Evolutionary conservation across 2,113 vertebrate species (phyloP).

Genomic region (Tetrao urogallus): DNA sequence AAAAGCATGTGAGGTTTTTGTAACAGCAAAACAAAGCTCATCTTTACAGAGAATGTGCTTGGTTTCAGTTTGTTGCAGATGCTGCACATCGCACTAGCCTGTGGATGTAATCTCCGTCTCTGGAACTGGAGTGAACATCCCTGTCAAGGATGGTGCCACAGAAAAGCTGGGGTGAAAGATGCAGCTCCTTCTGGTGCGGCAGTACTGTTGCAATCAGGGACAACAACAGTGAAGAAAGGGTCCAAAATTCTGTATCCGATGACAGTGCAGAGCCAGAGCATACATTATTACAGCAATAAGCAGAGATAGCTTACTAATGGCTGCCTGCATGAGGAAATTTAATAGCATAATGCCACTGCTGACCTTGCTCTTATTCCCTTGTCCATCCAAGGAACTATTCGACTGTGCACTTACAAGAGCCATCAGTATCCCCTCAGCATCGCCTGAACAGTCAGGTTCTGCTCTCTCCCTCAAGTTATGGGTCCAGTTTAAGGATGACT

Average conservation of each 20-base stretch:
- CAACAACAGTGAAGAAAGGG: neutral
- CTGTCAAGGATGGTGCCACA: neutral
- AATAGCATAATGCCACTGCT: neutral
- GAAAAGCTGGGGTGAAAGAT: neutral
- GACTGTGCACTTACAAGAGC: fast-evolving
- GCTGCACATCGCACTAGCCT: neutral
- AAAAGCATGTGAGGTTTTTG: fast-evolving
- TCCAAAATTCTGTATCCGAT: fast-evolving
- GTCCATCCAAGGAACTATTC: neutral
- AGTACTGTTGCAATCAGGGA: neutral
- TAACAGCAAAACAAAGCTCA: neutral
- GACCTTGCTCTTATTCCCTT: neutral
- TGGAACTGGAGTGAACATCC: neutral
- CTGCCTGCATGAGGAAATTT: neutral
- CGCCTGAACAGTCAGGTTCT: neutral
- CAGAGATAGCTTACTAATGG: neutral
- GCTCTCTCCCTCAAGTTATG: neutral
- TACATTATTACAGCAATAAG: neutral
- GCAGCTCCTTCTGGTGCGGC: neutral
- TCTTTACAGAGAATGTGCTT: neutral
- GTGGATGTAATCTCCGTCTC: neutral
- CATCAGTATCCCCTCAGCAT: fast-evolving
- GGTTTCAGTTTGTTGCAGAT: neutral
- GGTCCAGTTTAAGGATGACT: neutral
- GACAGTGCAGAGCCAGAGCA: neutral